A percentile compares a stretch with the other conserved stretches of the same genome.
These are phyloP conservation scores for Drepana falcataria DNA, from an alignment of 2,888 invertebrate genomes.

Conservation along the genomic window DNA sequence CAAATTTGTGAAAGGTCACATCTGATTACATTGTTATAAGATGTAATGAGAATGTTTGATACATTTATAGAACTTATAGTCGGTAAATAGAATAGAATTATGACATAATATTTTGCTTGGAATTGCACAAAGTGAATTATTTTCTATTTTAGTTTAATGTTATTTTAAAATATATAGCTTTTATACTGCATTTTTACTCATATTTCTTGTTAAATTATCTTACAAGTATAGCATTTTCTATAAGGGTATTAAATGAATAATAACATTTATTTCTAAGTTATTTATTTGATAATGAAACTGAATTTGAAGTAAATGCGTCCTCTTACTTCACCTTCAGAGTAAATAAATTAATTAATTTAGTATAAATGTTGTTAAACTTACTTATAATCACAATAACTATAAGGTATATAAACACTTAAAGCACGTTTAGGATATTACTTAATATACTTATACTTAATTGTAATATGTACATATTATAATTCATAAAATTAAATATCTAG, in stretches of 20 bases:
- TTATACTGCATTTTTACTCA: conserved; percentile 66
- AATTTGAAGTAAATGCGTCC: conserved; percentile 67
- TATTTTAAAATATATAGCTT: conserved; percentile 15
- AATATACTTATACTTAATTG: conserved; percentile 11
- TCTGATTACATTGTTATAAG: conserved; percentile 36
- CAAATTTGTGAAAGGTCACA: conserved; percentile 23
- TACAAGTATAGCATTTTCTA: not conserved
- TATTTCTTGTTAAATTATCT: conserved; percentile 13
- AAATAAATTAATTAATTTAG: conserved; percentile 4
- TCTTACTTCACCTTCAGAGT: conserved; percentile 58
- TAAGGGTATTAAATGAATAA: conserved; percentile 1
- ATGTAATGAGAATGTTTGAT: conserved; percentile 52
- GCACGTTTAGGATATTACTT: conserved; percentile 7
- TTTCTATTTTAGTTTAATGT: not conserved
- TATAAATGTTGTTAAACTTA: conserved; percentile 1
- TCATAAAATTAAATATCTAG: conserved; percentile 16
- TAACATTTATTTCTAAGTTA: conserved; percentile 4
- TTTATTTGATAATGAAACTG: conserved; percentile 15
- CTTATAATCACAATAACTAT: not conserved
- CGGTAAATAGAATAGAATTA: not conserved
- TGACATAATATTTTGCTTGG: conserved; percentile 8
- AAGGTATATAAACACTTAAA: conserved; percentile 8
- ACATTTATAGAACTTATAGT: conserved; percentile 6
- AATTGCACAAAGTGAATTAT: conserved; percentile 61
- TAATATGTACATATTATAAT: conserved; percentile 49